These are phyloP conservation scores for Tympanoctomys barrerae DNA, from an alignment of 2,797 vertebrate species.

Conservation along the genomic window DNA sequence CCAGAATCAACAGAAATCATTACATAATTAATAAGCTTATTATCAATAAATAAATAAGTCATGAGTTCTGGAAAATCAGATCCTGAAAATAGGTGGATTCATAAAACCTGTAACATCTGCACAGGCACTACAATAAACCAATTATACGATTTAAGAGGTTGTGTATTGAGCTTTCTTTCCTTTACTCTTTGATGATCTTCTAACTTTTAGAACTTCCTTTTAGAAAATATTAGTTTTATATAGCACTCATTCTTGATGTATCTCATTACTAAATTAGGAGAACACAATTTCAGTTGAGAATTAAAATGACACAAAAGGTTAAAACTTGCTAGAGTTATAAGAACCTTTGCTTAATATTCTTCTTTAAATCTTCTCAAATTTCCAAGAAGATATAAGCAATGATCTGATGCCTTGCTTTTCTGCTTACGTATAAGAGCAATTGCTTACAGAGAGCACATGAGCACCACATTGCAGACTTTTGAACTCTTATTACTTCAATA, in stretches of 20 bases:
- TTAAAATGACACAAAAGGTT: conserved; percentile 23
- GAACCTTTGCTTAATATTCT: not conserved
- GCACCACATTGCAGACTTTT: conserved; percentile 75
- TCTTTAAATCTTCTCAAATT: conserved; percentile 46
- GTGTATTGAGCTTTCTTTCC: not conserved
- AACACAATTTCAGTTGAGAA: not conserved
- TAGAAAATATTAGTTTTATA: conserved; percentile 25
- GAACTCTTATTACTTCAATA: conserved; percentile 53
- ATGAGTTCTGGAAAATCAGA: not conserved
- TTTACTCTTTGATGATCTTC: conserved; percentile 23
- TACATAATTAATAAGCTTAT: conserved; percentile 21
- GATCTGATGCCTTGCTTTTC: not conserved
- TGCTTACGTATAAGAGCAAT: conserved; percentile 59
- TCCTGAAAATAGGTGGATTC: not conserved
- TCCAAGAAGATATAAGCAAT: not conserved
- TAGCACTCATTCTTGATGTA: not conserved
- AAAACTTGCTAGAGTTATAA: not conserved
- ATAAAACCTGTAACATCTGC: not conserved
- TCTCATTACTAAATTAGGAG: not conserved
- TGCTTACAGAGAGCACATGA: conserved; percentile 74
- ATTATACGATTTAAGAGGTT: not conserved
- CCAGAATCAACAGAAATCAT: conserved; percentile 11
- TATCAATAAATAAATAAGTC: not conserved
- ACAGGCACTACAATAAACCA: not conserved
- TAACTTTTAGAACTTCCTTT: conserved; percentile 32